Percentiles rank a stretch among this genome's conserved stretches.
These are phyloP conservation scores for Marmota monax DNA, from an alignment of 2,113 vertebrate genomes.

Conservation along the genomic window DNA sequence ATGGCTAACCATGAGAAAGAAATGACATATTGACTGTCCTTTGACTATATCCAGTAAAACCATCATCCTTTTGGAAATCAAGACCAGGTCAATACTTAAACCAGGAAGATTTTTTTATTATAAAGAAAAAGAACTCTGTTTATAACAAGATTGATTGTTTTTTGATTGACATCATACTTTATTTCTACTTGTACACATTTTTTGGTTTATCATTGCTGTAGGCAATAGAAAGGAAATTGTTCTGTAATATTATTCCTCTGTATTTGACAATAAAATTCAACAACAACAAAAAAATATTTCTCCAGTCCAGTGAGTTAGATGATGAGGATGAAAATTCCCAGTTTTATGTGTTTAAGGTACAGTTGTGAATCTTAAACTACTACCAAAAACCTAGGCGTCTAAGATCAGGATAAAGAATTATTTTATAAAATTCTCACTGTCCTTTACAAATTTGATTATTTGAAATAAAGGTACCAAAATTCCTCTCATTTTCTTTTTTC, in stretches of 20 bases:
- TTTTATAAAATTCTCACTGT: neutral
- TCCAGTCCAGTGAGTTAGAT: constrained; percentile 28
- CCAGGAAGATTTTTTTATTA: constrained; percentile 13
- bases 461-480: constrained; percentile 14
- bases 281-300: constrained; percentile 60
- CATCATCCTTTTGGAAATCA: constrained; percentile 42
- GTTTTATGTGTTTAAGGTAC: constrained; percentile 42
- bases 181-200: constrained; percentile 40
- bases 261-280: constrained; percentile 67
- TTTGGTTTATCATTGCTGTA: constrained; percentile 46
- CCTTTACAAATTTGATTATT: neutral
- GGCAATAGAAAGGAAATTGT: constrained; percentile 64
- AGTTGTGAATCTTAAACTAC: constrained; percentile 44
- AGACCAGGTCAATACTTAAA: constrained; percentile 13
- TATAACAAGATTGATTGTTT: constrained; percentile 47
- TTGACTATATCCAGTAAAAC: neutral
- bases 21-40: neutral
- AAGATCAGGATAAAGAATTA: neutral
- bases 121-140: constrained; percentile 13
- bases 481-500: neutral
- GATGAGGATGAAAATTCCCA: constrained; percentile 40
- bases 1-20: neutral
- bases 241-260: constrained; percentile 55
- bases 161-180: constrained; percentile 45
- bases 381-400: constrained; percentile 4